These are phyloP conservation scores for Chrysochloris asiatica DNA, from an alignment of 2,113 vertebrate genomes.

Conservation along the genomic window DNA sequence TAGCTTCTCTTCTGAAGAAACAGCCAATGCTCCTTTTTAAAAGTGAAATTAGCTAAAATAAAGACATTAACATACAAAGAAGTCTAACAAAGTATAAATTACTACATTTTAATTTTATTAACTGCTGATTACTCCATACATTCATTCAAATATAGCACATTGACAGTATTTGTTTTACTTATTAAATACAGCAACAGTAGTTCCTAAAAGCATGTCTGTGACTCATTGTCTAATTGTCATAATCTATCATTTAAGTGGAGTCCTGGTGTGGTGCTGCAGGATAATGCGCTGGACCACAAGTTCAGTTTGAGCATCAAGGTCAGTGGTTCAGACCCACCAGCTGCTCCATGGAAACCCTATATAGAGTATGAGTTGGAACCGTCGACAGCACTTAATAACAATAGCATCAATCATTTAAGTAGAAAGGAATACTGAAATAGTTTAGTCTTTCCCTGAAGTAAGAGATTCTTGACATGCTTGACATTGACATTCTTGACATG, in stretches of 20 bases:
- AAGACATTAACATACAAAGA: slow-evolving; percentile 1
- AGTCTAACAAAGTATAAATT: neutral
- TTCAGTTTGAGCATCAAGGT: no score
- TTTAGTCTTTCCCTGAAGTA: neutral
- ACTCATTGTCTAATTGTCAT: neutral
- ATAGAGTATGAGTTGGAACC: no score
- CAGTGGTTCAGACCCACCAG: no score
- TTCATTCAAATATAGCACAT: neutral
- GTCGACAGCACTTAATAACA: no score
- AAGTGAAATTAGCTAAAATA: slow-evolving; percentile 1
- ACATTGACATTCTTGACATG: neutral
- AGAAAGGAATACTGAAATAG: neutral
- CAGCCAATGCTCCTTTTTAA: neutral
- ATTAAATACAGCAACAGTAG: neutral
- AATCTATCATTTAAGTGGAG: neutral
- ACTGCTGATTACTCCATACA: neutral
- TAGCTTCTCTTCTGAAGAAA: no score
- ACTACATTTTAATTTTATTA: neutral
- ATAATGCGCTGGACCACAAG: no score
- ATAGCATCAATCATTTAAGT: neutral
- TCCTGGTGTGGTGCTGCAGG: no score
- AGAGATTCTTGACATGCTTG: neutral
- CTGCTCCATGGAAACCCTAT: no score
- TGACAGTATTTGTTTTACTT: neutral
- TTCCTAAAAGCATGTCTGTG: slow-evolving; percentile 16